Evolutionary conservation across 2,797 vertebrate species (phyloP).

Genomic region (Pteropus rufus): DNA sequence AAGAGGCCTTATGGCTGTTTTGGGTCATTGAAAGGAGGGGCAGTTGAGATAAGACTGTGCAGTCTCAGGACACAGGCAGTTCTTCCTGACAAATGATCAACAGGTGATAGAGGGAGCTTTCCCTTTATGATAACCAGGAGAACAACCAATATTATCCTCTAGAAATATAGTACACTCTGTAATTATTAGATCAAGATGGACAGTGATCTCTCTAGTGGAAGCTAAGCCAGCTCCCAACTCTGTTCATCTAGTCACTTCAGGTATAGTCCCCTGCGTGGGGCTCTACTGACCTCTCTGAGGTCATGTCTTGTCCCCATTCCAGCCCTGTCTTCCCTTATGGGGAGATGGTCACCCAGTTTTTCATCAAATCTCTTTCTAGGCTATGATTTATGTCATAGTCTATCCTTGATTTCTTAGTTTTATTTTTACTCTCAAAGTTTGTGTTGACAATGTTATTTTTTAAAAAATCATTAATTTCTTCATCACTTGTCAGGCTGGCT

Average conservation of each 20-base stretch:
- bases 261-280: not conserved
- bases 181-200: not conserved
- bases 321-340: not conserved
- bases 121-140: not conserved
- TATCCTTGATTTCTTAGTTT: not conserved
- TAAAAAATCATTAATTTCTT: not conserved
- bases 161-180: not conserved
- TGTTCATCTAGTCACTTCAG: not conserved
- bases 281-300: not conserved
- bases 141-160: not conserved
- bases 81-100: not conserved
- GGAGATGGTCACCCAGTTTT: not conserved
- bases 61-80: not conserved
- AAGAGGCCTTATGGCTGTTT: not conserved
- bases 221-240: not conserved
- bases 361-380: not conserved
- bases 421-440: not conserved
- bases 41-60: not conserved
- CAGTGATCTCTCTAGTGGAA: not conserved
- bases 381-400: not conserved
- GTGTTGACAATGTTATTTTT: not conserved
- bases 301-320: not conserved
- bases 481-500: not conserved
- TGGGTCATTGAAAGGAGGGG: not conserved
- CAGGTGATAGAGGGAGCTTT: not conserved